Evolutionary conservation across 2,797 vertebrate species (phyloP).

Genomic region (Coendou prehensilis): DNA sequence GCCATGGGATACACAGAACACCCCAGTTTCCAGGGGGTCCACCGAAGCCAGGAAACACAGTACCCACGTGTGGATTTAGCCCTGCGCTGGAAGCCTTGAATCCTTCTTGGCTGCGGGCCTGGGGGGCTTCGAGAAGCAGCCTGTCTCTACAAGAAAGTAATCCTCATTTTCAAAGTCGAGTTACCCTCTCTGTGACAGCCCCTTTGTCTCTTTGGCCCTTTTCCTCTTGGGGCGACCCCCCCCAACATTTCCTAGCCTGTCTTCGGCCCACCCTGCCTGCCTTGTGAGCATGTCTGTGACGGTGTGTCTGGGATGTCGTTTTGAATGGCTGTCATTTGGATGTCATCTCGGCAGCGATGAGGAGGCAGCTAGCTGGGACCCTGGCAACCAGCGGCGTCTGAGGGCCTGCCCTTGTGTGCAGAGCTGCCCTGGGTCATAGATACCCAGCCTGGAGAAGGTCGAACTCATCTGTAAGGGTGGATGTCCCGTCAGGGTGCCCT

Average conservation of each 20-base stretch:
- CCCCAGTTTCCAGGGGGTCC: neutral
- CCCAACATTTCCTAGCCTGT: rapidly evolving
- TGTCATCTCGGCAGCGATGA: neutral
- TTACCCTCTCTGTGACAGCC: neutral
- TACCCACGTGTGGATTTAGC: neutral
- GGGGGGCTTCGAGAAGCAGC: neutral
- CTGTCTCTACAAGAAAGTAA: neutral
- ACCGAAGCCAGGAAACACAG: neutral
- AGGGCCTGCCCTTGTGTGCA: neutral
- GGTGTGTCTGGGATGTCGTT: rapidly evolving
- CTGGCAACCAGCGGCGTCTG: neutral
- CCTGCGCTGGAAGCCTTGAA: neutral
- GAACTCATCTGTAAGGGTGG: rapidly evolving
- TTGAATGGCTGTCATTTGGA: neutral
- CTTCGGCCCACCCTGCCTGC: rapidly evolving
- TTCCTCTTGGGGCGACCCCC: rapidly evolving
- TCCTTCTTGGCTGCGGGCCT: neutral
- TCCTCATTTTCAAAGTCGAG: neutral
- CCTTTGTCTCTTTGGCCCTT: neutral
- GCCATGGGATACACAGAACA: neutral
- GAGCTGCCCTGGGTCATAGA: neutral
- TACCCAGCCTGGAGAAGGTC: rapidly evolving
- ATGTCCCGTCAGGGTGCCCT: neutral
- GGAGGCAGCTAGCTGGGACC: neutral
- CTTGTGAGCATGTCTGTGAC: neutral